phyloP scores from a whole-genome alignment of 2,888 invertebrate species.

The Elegia similella region DNA sequence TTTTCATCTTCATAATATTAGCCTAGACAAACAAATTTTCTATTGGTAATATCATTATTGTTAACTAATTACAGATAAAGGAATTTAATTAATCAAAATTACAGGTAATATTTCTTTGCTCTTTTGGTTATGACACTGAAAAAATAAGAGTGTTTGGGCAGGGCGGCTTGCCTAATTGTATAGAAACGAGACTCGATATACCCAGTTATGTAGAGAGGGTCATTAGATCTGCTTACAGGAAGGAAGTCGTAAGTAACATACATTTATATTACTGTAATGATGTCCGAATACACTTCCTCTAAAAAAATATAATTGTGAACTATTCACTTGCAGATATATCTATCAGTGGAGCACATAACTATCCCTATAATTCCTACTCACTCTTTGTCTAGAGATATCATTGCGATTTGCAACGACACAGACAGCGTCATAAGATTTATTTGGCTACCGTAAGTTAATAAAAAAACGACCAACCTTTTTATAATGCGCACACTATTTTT shows the following conservation, averaged over 20 bases:
- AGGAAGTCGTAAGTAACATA: slow-evolving; percentile 47
- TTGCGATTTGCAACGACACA: slow-evolving; percentile 68
- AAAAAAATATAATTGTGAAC: no score
- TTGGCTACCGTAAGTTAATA: slow-evolving; percentile 69
- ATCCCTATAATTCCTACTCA: slow-evolving; percentile 67
- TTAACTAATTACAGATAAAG: no score
- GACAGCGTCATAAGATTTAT: slow-evolving; percentile 66
- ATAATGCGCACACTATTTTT: no score
- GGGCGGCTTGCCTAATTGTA: slow-evolving; percentile 70
- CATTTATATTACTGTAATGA: no score
- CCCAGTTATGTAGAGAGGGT: slow-evolving; percentile 57
- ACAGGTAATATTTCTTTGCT: slow-evolving; percentile 58
- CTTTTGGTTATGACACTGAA: slow-evolving; percentile 67
- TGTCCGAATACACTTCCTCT: no score
- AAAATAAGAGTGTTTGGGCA: slow-evolving; percentile 66
- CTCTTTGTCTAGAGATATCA: slow-evolving; percentile 62
- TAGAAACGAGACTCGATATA: slow-evolving; percentile 65
- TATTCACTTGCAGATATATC: slow-evolving; percentile 50
- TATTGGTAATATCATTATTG: no score
- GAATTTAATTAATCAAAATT: slow-evolving; percentile 14
- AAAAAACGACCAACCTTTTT: not conserved
- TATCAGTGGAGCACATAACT: slow-evolving; percentile 65
- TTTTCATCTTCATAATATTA: no score
- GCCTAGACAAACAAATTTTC: no score
- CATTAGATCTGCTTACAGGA: slow-evolving; percentile 53